Conservation (phyloP, 2,888 invertebrate species). For the Stegophylla sp. region DNA sequence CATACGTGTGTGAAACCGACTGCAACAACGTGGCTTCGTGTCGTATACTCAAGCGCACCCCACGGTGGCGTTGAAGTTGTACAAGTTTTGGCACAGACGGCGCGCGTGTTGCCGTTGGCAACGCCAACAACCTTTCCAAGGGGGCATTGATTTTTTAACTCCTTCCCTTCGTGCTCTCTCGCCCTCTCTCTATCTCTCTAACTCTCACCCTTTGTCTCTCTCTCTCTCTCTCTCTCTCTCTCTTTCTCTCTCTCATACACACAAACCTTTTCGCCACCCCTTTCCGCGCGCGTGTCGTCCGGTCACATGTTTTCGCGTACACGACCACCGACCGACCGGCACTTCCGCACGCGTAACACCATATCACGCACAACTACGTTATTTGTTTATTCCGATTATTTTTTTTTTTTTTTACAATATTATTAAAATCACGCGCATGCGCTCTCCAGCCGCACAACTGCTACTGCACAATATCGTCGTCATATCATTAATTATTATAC, state of each 20-base stretch:
- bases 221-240: background rate
- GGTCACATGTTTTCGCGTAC: too few relatives aligned
- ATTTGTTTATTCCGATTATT: too few relatives aligned
- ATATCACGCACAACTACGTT: too few relatives aligned
- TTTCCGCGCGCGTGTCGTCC: too few relatives aligned
- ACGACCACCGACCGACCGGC: too few relatives aligned
- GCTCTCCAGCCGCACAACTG: background rate
- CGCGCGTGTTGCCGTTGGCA: constrained; percentile 49
- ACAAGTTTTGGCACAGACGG: constrained; percentile 35
- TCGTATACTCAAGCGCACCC: background rate
- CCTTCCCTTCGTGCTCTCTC: background rate
- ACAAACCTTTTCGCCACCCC: background rate
- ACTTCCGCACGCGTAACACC: too few relatives aligned
- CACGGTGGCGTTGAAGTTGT: background rate
- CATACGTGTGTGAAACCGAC: too few relatives aligned
- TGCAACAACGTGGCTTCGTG: background rate
- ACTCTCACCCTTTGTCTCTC: background rate
- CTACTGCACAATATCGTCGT: constrained; percentile 7
- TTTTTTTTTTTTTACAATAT: too few relatives aligned
- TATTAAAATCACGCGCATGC: background rate
- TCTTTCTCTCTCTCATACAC: background rate
- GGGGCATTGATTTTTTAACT: constrained; percentile 56
- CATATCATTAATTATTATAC: background rate
- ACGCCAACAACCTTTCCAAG: background rate
- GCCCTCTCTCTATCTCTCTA: background rate